Conservation (phyloP, 2,797 vertebrate genomes). For the Alcedo atthis region DNA sequence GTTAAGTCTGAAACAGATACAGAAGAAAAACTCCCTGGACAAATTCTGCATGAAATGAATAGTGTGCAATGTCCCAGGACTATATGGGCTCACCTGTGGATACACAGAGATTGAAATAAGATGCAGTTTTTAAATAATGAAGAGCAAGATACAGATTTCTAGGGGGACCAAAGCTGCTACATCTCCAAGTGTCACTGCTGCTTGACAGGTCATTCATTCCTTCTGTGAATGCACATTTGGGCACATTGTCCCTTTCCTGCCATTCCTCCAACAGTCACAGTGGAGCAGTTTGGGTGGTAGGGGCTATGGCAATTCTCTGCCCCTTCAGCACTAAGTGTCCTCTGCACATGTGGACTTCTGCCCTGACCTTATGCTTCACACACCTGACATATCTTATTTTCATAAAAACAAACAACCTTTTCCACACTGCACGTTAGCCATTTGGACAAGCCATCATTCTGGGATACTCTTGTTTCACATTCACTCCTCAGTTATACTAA, state of each 20-base stretch:
- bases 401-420: neutral
- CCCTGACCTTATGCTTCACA: neutral
- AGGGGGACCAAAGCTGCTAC: neutral
- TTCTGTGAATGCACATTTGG: rapidly evolving
- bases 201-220: neutral
- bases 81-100: rapidly evolving
- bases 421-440: neutral
- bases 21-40: neutral
- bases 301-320: neutral
- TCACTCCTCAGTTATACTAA: neutral
- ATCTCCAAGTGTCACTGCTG: neutral
- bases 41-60: neutral
- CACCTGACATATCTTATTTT: rapidly evolving
- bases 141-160: neutral
- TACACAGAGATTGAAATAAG: neutral
- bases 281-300: neutral
- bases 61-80: neutral
- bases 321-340: neutral
- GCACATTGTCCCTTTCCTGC: neutral
- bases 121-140: neutral
- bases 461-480: neutral
- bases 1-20: neutral
- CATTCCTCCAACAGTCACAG: neutral
- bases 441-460: neutral
- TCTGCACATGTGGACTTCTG: neutral